Evolutionary conservation across 2,888 invertebrate genomes (phyloP), one percentile per base, ranked within the genome.

Genomic region (Linyphia triangularis): DNA sequence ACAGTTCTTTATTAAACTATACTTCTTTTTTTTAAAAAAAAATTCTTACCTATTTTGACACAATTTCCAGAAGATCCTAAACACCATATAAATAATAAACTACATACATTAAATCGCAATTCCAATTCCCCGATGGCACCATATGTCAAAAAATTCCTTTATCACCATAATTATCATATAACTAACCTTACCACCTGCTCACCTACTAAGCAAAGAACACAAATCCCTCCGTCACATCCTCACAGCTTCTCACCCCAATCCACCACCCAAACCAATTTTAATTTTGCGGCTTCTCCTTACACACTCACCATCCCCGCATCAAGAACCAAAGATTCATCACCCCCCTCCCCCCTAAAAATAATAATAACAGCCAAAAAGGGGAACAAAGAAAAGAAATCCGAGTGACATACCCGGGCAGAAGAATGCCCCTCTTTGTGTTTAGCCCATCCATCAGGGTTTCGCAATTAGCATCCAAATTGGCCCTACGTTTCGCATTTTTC

Each of bases 381-480:
- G 22, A 24, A 26, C 13, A n/a, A 69, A 19, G 22, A 28, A 2
- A 33, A 24, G 61, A 30, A 61, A 22, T 59, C n/a, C n/a, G 70
- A 37, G 65, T 51, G 72, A 72, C 72, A 72, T 59, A 26, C 75
- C 75, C 59, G 6, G 81, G 51, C 33, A 59, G 57, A 82, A 82
- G 82, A 82, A 82, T 82, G 72, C 82, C 40, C 9, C 78, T 78
- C 78, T 61, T 77, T 78, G 78, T 78, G 65, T 43, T 65, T 40
- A n/a, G 37, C 63, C 77, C 84, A 85, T 85, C 84, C 84, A 85
- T 85, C 84, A 85, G 57, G 33, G 13, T n/a, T 33, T 40, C 57
- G 84, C 77, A 85, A 85, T 85, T 85, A 85, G 84, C 84, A 85
- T 85, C 84, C 84, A 85, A 85, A 85, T 85, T 85, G 84, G 84